Evolutionary conservation across 2,888 invertebrate species (phyloP), one percentile per base, ranked within the genome.

Genomic region (Oegoconia quadripuncta): DNA sequence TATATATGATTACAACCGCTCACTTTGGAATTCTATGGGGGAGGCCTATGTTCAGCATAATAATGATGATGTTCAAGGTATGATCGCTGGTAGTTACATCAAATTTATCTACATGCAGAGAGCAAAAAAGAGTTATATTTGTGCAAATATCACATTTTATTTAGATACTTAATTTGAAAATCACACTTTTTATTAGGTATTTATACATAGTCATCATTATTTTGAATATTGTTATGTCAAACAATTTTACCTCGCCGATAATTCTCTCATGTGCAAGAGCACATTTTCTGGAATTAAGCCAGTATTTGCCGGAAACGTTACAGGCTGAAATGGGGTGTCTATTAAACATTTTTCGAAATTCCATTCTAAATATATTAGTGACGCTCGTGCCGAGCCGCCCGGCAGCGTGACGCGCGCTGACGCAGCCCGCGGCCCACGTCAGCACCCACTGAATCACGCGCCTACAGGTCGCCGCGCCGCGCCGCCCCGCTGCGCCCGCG

Each of bases 321-420:
- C 64, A 63, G 62, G 59, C 58, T n/a, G 64, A 62, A 58, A 55
- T 59, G 63, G 61, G 65, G 34, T 62, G 52, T 55, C 56, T 62
- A 57, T 61, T 48, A 54, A 61, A 59, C 55, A 71, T 74, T 74
- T 78, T 75, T 69, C 58, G 54, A 72, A 71, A 79, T 78, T 79
- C 77, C 72, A 42, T 59, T 76, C 83, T 83, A 86, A 80, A 84
- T 81, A 77, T 84, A 82, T 64, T 46, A 54, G 70, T 80, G 82
- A 81, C 73, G 76, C 68, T 52, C 52, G 59, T 55, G 51, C 40
- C n/a, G n/a, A n/a, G n/a, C n/a, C 13, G 55, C 49, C 52, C 51
- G 59, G 43, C 44, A 31, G 40, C 55, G 39, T 83, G 84, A 83
- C 81, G 84, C 65, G 66, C 50, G 67, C 63, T 69, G 73, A 76